These are phyloP conservation scores for Phyllotreta striolata DNA, from an alignment of 2,888 invertebrate genomes.

Conservation along the genomic window DNA sequence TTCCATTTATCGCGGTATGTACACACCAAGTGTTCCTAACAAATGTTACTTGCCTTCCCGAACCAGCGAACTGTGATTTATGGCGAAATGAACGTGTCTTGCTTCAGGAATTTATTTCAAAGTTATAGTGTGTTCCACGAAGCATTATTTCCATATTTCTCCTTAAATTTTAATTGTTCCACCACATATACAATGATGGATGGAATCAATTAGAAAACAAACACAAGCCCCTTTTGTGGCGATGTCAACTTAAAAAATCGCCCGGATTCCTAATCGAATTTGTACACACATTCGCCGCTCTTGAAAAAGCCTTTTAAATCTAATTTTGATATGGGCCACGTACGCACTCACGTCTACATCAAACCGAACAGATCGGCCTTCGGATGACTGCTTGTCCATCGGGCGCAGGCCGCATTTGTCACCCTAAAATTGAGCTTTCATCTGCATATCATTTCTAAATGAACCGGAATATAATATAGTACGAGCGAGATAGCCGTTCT, in stretches of 20 bases:
- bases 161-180: too few relatives aligned
- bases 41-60: conserved; percentile 35
- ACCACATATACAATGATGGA: too few relatives aligned
- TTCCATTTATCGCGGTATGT: conserved; percentile 36
- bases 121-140: neutral
- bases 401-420: conserved; percentile 30
- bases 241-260: conserved; percentile 12
- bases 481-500: conserved; percentile 26
- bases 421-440: conserved; percentile 36
- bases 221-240: neutral
- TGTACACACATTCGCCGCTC: neutral
- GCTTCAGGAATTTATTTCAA: neutral
- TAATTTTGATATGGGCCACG: conserved; percentile 15
- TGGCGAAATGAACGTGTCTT: conserved; percentile 18
- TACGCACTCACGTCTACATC: conserved; percentile 6
- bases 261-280: neutral
- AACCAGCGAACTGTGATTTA: conserved; percentile 25
- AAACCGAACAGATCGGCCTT: conserved; percentile 1
- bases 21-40: conserved; percentile 37
- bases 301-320: conserved; percentile 1
- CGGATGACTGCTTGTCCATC: conserved; percentile 28
- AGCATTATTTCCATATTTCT: neutral
- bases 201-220: too few relatives aligned
- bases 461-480: conserved; percentile 38
- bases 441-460: conserved; percentile 38